These are phyloP conservation scores for Syngnathus rostellatus DNA, from an alignment of 2,797 vertebrate species.

Conservation along the genomic window DNA sequence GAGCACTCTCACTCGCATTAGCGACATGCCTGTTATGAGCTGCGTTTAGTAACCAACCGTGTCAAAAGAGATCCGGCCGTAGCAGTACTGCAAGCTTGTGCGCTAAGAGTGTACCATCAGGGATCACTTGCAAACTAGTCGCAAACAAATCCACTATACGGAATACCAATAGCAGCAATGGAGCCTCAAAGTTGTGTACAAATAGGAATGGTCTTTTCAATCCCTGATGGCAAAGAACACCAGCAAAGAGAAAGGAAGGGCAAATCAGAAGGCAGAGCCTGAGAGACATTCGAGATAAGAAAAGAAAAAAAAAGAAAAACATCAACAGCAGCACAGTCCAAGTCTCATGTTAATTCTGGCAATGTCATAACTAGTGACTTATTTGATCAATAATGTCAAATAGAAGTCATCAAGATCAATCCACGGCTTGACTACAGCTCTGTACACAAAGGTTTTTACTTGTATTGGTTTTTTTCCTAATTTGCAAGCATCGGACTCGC, in stretches of 20 bases:
- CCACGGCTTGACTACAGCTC: background rate
- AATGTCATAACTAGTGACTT: background rate
- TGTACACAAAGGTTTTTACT: background rate
- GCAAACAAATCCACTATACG: background rate
- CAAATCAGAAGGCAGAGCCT: conserved; percentile 6
- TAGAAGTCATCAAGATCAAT: background rate
- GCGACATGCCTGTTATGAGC: background rate
- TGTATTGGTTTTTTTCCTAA: no score
- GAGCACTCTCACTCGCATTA: conserved; percentile 1
- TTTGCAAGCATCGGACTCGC: background rate
- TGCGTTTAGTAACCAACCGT: background rate
- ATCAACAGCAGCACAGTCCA: conserved; percentile 41
- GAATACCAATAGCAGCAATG: background rate
- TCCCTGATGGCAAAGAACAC: conserved; percentile 7
- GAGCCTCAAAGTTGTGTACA: background rate
- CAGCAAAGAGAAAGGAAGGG: conserved; percentile 16
- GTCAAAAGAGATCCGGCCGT: background rate
- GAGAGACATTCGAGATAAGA: conserved; percentile 13
- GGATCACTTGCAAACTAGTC: background rate
- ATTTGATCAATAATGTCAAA: background rate
- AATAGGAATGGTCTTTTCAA: no score
- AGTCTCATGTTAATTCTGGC: background rate
- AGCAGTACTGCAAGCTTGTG: background rate
- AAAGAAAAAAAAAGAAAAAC: background rate
- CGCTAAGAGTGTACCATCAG: background rate